Evolutionary conservation across 2,888 invertebrate species (phyloP), one percentile per base, ranked within the genome.

Genomic region (Papilio gigon): DNA sequence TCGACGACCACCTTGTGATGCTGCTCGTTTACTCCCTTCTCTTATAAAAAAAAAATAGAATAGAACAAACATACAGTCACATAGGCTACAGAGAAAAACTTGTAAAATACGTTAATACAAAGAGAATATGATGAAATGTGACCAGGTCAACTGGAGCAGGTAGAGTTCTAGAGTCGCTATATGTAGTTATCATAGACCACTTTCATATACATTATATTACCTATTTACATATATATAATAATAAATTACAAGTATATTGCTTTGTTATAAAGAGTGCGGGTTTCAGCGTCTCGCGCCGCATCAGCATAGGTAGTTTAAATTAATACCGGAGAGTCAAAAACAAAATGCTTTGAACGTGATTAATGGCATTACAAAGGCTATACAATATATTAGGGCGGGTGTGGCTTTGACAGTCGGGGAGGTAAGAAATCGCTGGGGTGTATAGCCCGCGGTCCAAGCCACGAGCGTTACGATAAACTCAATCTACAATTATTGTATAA

Each of bases 321-420:
- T 83, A 84, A 84, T 81, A 81, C 77, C 72, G 72, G 75, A 72
- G 71, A 83, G 83, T 86, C 84, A 84, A 83, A 86, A 86, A 84
- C 87, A 84, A 86, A 82, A 79, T 78, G 74, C 73, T 80, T 74
- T 76, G 80, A 76, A 78, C 81, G 75, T 83, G 90, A 90, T 90
- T 90, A 90, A 90, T 90, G 82, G 80, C 71, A 78, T 85, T 81
- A 89, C 88, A 89, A 87, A 89, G 88, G 88, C 84, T 76, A 80
- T 76, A 80, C 84, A 81, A 88, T 90, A 89, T 88, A 88, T 87
- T 87, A 86, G 77, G 78, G 73, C 78, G 76, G 81, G 85, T 75
- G 83, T 88, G 88, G 75, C 74, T 78, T 80, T 88, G 89, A 88
- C 89, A 87, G 83, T 75, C 75, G 79, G 84, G 84, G 84, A 79